phyloP scores from a whole-genome alignment of 2,113 vertebrate species.

The Alethe diademata region DNA sequence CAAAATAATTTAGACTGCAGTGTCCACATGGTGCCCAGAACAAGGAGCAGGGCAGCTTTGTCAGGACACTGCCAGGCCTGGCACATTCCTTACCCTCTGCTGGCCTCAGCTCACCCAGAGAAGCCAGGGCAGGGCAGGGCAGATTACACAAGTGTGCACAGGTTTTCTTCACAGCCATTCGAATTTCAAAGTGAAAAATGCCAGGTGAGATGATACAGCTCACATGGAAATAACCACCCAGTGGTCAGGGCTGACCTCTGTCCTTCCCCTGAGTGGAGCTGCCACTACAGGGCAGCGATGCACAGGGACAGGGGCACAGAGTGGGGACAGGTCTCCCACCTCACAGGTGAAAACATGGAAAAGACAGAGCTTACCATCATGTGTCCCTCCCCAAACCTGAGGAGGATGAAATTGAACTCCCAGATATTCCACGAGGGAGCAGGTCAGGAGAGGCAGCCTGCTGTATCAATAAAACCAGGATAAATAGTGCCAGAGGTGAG shows the following conservation, averaged over 20 bases:
- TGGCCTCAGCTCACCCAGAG: background rate
- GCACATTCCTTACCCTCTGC: background rate
- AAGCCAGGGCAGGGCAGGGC: background rate
- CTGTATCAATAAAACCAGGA: background rate
- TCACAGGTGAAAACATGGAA: background rate
- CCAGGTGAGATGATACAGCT: background rate
- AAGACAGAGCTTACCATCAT: rapidly evolving
- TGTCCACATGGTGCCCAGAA: background rate
- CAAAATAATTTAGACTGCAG: background rate
- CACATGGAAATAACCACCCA: background rate
- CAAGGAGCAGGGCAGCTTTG: background rate
- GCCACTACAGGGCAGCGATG: background rate
- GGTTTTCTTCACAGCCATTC: background rate
- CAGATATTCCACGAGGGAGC: background rate
- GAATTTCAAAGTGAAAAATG: background rate
- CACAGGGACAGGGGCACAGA: background rate
- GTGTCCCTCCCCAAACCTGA: background rate
- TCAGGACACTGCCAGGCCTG: background rate
- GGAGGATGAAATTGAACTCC: background rate
- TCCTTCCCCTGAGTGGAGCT: background rate
- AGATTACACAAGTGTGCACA: background rate
- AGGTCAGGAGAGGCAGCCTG: background rate
- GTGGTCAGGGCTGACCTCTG: rapidly evolving
- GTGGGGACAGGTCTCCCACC: background rate
- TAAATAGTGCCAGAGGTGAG: background rate